Evolutionary conservation across 2,113 vertebrate genomes (phyloP), one percentile per base, ranked within the genome.

Genomic region (Clarias gariepinus): DNA sequence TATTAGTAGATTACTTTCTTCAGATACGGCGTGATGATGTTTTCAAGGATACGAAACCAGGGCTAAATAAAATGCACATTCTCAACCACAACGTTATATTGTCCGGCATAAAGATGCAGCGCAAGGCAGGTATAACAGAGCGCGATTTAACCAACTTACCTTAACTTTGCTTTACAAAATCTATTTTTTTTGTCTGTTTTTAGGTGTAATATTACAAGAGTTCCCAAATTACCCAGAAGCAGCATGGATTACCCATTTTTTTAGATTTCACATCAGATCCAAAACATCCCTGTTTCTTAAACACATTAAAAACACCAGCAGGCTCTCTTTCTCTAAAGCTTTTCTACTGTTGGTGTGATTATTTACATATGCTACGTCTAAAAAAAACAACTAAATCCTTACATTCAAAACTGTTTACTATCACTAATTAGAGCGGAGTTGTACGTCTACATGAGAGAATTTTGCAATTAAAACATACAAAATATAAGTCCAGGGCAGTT

Each of bases 1-100:
- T 61, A 47, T 15, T 25, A 66, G 19, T 4, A 57, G 77, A 86
- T 58, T 69, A 57, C 77, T 52, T 73, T 81, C 53, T 81, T 82
- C 28, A 57, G 63, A 19, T 19, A 81, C 11, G 25, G 78, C 61
- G 57, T 73, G 64, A 33, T 52, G 64, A 57, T 73, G 78, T 60
- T 85, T 25, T 77, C 19, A 30, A 12, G 16, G 15, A 53, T 19
- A 7, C 11, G 36, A 85, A 58, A 47, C 55, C 55, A 73, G 55
- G 83, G 64, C 63, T 60, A 18, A 82, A 23, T 28, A 47, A 60
- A 30, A 71, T 28, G 12, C 25, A 55, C 16, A 57, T 41, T 12
- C 78, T 13, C 69, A 61, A n/a, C 55, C 83, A 81, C 71, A 64
- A 58, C 12, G 13, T 30, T 57, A 28, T 78, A 78, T 52, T 28